Base-by-base conservation (phyloP, 2,797 vertebrate species). In the Falco columbarius region DNA sequence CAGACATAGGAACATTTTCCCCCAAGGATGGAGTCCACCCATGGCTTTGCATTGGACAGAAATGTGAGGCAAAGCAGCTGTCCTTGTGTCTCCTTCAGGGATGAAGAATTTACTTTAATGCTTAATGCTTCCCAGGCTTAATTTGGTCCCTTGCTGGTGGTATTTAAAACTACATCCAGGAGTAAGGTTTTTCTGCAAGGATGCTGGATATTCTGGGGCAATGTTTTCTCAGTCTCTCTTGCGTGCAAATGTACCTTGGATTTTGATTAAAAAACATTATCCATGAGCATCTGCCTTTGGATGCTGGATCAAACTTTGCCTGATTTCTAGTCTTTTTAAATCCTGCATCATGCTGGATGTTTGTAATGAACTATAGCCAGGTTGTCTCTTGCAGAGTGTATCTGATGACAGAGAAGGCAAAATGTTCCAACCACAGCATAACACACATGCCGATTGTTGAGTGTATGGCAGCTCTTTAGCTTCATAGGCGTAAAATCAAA, bases 1-100 rank as follows among this genome's bases (percentile, higher is more conserved):
- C 0, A 0, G 26, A 3, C 2, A 1, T 42, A 24, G 46, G 32
- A 77, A 29, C 4, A 1, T 55, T 90, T 95, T 93, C 40, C 49
- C 32, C 24, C 38, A 72, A 54, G 66, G 55, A 34, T 46, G 29
- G 40, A 80, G 47, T 72, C 15, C 6, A 29, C 15, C 38, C 55
- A 3, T 70, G 47, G 21, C 23, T 51, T 85, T 85, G 26, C 13
- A 24, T 9, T 80, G 59, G 67, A 72, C 3, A 6, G 51, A 88
- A 17, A 68, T 61, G 10, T 65, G 75, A 92, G 46, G 52, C 68
- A 89, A 91, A 85, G 36, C 65, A 88, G 34, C 79, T 90, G 61
- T 84, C 62, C 14, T 27, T 1, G 1, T 32, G 36, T 81, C 23
- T 75, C 11, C 44, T 62, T 54, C 11, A 16, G 16, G 42, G 18